Conservation (phyloP, 2,888 invertebrate genomes). For the Agrotis segetum region DNA sequence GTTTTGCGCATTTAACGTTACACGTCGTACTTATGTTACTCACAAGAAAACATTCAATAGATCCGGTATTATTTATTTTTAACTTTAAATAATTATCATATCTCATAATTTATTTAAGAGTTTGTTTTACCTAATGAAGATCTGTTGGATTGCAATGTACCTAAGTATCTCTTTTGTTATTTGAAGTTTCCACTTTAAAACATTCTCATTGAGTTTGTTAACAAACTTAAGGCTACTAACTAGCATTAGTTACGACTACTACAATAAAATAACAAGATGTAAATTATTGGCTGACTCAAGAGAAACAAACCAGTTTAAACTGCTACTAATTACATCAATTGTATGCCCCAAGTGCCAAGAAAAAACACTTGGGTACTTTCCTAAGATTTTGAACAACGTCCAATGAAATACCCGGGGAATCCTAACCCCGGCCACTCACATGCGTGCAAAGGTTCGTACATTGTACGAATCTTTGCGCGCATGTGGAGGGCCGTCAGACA, state of each 20-base stretch:
- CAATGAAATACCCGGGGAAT: conserved; percentile 17
- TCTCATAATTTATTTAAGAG: neutral
- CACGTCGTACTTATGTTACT: too few relatives aligned
- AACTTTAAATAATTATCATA: conserved; percentile 1
- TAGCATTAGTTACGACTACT: neutral
- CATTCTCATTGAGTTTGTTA: neutral
- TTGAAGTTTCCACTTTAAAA: neutral
- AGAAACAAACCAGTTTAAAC: neutral
- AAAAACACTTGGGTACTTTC: conserved; percentile 4
- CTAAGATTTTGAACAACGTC: conserved; percentile 9
- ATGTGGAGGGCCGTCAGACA: too few relatives aligned
- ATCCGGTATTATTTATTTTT: conserved; percentile 9
- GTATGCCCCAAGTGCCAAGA: conserved; percentile 15
- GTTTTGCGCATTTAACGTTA: too few relatives aligned
- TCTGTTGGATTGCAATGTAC: neutral
- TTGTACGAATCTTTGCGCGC: too few relatives aligned
- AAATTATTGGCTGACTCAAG: neutral
- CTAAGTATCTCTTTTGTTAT: neutral
- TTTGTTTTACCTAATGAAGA: neutral
- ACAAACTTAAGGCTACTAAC: neutral
- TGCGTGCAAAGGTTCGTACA: too few relatives aligned
- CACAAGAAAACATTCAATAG: conserved; percentile 28
- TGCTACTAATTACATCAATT: neutral
- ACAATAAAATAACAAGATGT: neutral
- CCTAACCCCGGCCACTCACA: too few relatives aligned